Evolutionary conservation across 2,888 invertebrate genomes (phyloP).

Genomic region (Heliconius ethilla): DNA sequence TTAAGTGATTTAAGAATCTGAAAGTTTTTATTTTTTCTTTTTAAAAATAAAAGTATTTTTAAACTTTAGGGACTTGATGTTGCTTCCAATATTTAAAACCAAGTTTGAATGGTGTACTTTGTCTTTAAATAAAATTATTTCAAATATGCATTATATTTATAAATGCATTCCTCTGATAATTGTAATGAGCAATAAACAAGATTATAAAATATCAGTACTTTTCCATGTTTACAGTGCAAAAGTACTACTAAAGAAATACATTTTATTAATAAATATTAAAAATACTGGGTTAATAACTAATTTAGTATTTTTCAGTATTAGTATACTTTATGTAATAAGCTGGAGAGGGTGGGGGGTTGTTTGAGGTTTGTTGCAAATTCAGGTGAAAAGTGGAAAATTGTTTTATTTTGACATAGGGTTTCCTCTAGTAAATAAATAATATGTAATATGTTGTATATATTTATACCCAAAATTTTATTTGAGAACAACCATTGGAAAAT

Average conservation of each 20-base stretch:
- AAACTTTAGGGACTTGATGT: neutral
- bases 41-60: neutral
- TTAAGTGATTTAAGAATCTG: neutral
- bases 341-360: too few relatives aligned
- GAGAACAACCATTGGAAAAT: too few relatives aligned
- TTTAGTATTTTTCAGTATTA: neutral
- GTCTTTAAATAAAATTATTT: neutral
- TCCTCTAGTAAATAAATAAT: too few relatives aligned
- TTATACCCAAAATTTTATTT: too few relatives aligned
- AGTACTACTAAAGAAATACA: neutral
- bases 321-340: neutral
- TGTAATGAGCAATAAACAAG: slow-evolving; percentile 10
- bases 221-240: slow-evolving; percentile 11
- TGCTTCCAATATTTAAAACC: too few relatives aligned
- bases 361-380: too few relatives aligned
- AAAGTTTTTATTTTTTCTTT: too few relatives aligned
- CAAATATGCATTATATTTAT: neutral
- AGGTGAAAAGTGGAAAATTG: too few relatives aligned
- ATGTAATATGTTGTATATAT: too few relatives aligned
- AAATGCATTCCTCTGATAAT: neutral
- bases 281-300: neutral
- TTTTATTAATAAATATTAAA: neutral
- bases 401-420: too few relatives aligned
- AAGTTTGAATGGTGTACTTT: too few relatives aligned
- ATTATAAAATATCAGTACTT: slow-evolving; percentile 3